phyloP scores from a whole-genome alignment of 2,113 vertebrate genomes.

The Anoplopoma fimbria region DNA sequence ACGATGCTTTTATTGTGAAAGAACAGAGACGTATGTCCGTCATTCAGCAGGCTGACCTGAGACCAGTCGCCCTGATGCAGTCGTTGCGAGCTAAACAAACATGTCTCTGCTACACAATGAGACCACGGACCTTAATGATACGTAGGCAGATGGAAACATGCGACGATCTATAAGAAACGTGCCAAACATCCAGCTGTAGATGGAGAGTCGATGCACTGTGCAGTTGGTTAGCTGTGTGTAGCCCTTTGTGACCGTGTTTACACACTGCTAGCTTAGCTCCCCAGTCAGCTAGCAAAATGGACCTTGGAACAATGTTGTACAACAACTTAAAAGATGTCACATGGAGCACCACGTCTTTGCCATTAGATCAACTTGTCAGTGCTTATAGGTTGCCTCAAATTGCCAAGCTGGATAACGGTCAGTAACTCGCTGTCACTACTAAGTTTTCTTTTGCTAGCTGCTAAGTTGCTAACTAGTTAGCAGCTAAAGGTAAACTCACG shows the following conservation, averaged over 20 bases:
- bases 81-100: constrained; percentile 74
- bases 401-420: constrained; percentile 89
- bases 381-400: constrained; percentile 94
- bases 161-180: constrained; percentile 12
- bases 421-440: constrained; percentile 65
- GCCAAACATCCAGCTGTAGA: not conserved
- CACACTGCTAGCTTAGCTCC: constrained; percentile 60
- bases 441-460: constrained; percentile 20
- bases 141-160: constrained; percentile 39
- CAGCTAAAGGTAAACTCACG: constrained; percentile 16
- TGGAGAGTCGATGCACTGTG: constrained; percentile 1
- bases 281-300: constrained; percentile 80
- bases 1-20: constrained; percentile 57
- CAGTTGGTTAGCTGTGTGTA: constrained; percentile 7
- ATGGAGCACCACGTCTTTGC: constrained; percentile 92
- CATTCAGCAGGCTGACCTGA: not conserved
- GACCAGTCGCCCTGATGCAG: constrained; percentile 16
- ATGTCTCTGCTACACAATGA: constrained; percentile 71
- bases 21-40: constrained; percentile 41
- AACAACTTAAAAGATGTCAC: constrained; percentile 93
- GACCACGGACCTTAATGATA: constrained; percentile 34
- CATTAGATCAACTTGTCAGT: constrained; percentile 93
- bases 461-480: constrained; percentile 49
- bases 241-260: constrained; percentile 65
- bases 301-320: constrained; percentile 86